Percentiles rank a stretch among this genome's conserved stretches.
Evolutionary conservation across 2,113 vertebrate genomes (phyloP).

Genomic region (Rhea pennata): DNA sequence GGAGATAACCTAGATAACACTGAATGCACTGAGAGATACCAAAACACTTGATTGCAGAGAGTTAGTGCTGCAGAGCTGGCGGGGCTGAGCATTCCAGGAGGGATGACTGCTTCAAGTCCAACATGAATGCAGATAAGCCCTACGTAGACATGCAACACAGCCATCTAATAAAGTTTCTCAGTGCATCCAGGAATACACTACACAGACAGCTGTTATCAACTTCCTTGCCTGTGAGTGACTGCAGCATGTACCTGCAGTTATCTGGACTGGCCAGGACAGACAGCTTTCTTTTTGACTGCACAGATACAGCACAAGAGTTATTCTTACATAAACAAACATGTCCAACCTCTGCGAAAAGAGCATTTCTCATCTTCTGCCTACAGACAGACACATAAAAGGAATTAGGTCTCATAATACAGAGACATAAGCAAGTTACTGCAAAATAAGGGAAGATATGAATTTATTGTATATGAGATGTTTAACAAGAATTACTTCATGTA

Average conservation of each 20-base stretch:
- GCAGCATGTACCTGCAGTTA: neutral
- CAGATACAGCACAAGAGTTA: neutral
- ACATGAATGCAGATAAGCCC: neutral
- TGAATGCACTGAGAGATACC: neutral
- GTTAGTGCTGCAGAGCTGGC: neutral
- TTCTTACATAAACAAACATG: neutral
- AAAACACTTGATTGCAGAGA: neutral
- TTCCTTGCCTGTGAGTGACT: neutral
- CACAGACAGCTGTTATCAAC: neutral
- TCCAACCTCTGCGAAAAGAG: neutral
- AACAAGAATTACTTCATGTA: neutral
- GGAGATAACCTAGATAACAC: neutral
- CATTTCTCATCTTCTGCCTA: neutral
- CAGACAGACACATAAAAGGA: neutral
- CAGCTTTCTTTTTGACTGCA: neutral
- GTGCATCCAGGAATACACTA: neutral
- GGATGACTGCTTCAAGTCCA: neutral
- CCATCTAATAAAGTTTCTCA: neutral
- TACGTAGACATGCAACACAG: rapidly evolving
- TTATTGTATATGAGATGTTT: neutral
- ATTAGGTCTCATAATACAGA: neutral
- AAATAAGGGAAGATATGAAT: neutral
- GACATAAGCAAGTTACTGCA: neutral
- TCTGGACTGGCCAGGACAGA: neutral
- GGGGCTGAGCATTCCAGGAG: neutral